These are phyloP conservation scores for Ascidia mentula DNA, from an alignment of 23 tunicate species.

Conservation along the genomic window DNA sequence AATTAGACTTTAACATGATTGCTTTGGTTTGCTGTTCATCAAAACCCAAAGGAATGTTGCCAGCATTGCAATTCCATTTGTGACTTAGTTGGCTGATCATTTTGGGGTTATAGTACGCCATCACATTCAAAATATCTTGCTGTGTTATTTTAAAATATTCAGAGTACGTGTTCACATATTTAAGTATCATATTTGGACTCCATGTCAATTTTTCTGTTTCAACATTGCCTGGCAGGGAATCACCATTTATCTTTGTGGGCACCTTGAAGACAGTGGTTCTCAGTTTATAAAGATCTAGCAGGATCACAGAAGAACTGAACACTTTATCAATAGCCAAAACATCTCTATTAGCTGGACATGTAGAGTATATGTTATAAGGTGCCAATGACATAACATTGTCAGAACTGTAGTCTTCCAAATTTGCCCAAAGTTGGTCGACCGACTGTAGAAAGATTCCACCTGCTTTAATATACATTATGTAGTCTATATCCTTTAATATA, in stretches of 20 bases:
- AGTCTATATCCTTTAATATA: conserved; percentile 43
- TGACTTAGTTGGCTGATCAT: conserved; percentile 27
- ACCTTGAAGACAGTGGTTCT: conserved; percentile 36
- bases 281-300: conserved; percentile 42
- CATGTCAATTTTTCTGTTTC: not conserved
- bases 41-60: no score
- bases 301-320: conserved; percentile 22
- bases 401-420: conserved; percentile 24
- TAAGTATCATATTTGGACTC: not conserved
- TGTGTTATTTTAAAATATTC: not conserved
- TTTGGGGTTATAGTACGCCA: conserved; percentile 48
- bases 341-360: not conserved
- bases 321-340: not conserved
- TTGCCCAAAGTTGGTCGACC: conserved; percentile 46
- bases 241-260: conserved; percentile 19
- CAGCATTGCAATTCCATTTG: conserved; percentile 48
- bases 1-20: not conserved
- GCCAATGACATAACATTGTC: conserved; percentile 36
- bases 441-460: conserved; percentile 49
- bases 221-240: not conserved
- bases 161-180: not conserved
- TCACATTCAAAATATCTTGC: conserved; percentile 38
- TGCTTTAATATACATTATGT: conserved; percentile 30
- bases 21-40: not conserved
- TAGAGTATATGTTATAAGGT: not conserved